A percentile compares a stretch with the other conserved stretches of the same genome.
Evolutionary conservation across 2,113 vertebrate genomes (phyloP).

Genomic region (Siphamia tubifer): DNA sequence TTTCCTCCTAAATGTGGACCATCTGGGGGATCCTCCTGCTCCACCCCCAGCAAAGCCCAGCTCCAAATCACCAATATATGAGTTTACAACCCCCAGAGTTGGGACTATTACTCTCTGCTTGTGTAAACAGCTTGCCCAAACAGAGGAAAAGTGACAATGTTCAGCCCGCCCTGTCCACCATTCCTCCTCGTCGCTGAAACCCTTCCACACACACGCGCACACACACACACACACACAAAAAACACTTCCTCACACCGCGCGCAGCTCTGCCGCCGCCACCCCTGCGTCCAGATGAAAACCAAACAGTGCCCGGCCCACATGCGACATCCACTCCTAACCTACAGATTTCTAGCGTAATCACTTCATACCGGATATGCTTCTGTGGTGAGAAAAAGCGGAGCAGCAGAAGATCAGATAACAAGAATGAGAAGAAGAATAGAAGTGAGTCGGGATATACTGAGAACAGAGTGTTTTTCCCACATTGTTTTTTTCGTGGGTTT

Average conservation of each 20-base stretch:
- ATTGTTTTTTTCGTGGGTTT: slow-evolving; percentile 3
- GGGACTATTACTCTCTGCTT: background rate
- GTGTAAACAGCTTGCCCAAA: slow-evolving; percentile 13
- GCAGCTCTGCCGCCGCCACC: background rate
- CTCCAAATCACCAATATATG: background rate
- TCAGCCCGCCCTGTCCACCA: slow-evolving; percentile 44
- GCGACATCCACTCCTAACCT: background rate
- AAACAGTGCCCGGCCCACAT: background rate
- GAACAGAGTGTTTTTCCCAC: background rate
- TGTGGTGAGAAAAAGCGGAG: background rate
- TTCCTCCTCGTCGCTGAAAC: slow-evolving; percentile 42
- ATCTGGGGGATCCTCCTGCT: background rate
- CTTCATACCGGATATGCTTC: slow-evolving; percentile 23
- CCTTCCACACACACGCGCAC: slow-evolving; percentile 44
- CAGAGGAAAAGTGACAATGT: slow-evolving; percentile 22
- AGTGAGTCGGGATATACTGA: background rate
- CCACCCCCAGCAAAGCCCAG: slow-evolving; percentile 10
- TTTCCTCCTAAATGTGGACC: background rate
- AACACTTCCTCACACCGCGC: slow-evolving; percentile 50
- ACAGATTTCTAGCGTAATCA: background rate
- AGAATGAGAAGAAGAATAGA: background rate
- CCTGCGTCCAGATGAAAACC: slow-evolving; percentile 20
- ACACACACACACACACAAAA: no score
- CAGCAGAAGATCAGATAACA: slow-evolving; percentile 1
- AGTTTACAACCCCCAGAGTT: background rate